A percentile compares a stretch with the other conserved stretches of the same genome.
These are phyloP conservation scores for Egretta garzetta DNA, from an alignment of 2,113 vertebrate genomes.

Conservation along the genomic window DNA sequence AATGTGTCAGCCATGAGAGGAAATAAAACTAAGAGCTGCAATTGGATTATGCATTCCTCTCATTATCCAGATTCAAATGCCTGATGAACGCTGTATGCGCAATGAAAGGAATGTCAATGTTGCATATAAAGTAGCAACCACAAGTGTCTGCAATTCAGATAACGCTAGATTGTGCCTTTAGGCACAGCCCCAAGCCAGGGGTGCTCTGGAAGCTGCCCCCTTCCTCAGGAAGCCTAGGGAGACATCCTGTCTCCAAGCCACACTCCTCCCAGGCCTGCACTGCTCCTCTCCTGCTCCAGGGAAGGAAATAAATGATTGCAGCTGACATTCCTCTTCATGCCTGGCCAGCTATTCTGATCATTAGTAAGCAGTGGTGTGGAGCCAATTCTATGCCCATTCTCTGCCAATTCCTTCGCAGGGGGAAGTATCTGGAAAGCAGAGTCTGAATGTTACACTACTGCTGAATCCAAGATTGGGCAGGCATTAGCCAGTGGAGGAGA, in stretches of 20 bases:
- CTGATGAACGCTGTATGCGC: not conserved
- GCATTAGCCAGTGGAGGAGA: not conserved
- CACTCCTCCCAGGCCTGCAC: not conserved
- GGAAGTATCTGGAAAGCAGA: not conserved
- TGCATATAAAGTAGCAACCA: conserved; percentile 15
- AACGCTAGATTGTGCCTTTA: not conserved
- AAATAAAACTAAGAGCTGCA: not conserved
- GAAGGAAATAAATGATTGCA: conserved; percentile 12
- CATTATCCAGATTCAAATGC: conserved; percentile 20
- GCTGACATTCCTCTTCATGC: conserved; percentile 35
- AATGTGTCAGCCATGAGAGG: not conserved
- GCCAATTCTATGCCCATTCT: not conserved
- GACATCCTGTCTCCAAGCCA: not conserved
- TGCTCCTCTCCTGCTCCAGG: not conserved
- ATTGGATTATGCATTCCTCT: conserved; percentile 43
- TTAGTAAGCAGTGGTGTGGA: conserved; percentile 37
- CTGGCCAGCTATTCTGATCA: conserved; percentile 19
- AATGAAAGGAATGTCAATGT: not conserved
- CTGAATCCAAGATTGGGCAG: not conserved
- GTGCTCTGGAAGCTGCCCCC: not conserved
- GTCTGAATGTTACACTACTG: not conserved
- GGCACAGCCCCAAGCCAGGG: not conserved
- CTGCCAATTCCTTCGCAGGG: conserved; percentile 18
- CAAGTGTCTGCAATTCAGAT: not conserved
- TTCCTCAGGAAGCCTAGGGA: not conserved